Conservation (phyloP, 2,797 vertebrate genomes). For the Spheniscus humboldti region DNA sequence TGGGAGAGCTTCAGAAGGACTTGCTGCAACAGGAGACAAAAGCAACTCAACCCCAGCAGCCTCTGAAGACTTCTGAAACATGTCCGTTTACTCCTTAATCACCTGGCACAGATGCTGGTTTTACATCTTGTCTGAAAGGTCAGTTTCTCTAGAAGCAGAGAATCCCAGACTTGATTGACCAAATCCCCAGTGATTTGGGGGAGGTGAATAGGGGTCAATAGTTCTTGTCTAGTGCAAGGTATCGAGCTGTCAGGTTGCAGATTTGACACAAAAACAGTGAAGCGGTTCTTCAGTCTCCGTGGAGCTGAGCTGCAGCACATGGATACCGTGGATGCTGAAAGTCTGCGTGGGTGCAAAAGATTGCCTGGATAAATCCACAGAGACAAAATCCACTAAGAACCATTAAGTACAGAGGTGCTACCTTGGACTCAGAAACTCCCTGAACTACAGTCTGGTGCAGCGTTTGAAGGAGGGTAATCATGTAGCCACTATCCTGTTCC, state of each 20-base stretch:
- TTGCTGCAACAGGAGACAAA: background rate
- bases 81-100: background rate
- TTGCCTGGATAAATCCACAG: background rate
- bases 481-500: background rate
- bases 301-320: background rate
- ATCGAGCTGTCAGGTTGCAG: background rate
- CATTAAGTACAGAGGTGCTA: background rate
- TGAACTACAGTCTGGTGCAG: background rate
- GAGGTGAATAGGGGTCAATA: background rate
- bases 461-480: background rate
- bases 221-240: background rate
- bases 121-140: background rate
- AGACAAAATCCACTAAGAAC: background rate
- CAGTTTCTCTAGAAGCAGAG: background rate
- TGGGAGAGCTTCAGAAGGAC: background rate
- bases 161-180: background rate
- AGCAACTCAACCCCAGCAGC: background rate
- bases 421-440: background rate
- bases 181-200: background rate
- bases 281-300: rapidly evolving
- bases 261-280: background rate
- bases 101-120: background rate
- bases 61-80: background rate
- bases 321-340: background rate
- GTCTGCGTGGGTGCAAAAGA: background rate